Conservation (phyloP, 2,888 invertebrate species). For the Ceraclea dissimilis region DNA sequence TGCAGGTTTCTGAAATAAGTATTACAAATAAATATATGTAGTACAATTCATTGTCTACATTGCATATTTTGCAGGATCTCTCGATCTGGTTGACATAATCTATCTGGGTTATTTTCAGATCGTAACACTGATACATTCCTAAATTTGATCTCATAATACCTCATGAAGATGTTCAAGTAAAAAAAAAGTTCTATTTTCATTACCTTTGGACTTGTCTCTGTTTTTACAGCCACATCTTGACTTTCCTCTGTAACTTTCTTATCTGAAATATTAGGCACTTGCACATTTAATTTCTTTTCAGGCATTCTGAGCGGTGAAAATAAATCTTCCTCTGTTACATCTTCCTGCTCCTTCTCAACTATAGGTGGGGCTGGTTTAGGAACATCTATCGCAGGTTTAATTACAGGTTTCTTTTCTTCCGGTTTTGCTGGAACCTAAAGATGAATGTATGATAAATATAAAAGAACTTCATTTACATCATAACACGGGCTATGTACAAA, state of each 20-base stretch:
- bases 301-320: conserved; percentile 27
- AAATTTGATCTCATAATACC: too few relatives aligned
- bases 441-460: not conserved
- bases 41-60: not conserved
- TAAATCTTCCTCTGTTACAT: conserved; percentile 29
- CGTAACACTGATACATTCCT: too few relatives aligned
- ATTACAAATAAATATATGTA: not conserved
- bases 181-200: not conserved
- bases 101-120: too few relatives aligned
- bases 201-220: not conserved
- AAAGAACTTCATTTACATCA: too few relatives aligned
- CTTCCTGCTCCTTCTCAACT: conserved; percentile 24
- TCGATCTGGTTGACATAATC: too few relatives aligned
- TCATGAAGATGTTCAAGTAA: not conserved
- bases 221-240: not conserved
- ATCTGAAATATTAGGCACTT: too few relatives aligned
- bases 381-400: too few relatives aligned
- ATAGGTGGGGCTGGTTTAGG: not conserved
- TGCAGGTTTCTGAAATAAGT: conserved; percentile 49
- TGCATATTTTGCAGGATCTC: too few relatives aligned
- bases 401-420: not conserved
- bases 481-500: too few relatives aligned
- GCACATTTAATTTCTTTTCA: conserved; percentile 3
- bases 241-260: not conserved
- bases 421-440: not conserved